Evolutionary conservation across 2,797 vertebrate genomes (phyloP), one percentile per base, ranked within the genome.

Genomic region (Sebastolobus alascanus): DNA sequence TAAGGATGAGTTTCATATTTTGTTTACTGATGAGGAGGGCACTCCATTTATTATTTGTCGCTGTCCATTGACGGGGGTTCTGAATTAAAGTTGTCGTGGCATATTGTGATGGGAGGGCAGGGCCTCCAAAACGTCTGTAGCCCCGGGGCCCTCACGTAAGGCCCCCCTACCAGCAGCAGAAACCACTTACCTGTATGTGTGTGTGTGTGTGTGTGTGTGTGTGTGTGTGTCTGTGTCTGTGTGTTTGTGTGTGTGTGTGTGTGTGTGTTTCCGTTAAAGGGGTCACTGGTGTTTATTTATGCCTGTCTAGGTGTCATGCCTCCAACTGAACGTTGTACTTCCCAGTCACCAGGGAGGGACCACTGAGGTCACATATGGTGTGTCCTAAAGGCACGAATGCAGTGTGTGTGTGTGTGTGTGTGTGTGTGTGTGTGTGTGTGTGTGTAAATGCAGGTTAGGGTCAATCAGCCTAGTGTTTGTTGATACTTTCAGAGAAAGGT

Each of bases 391-490:
- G 75, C 73, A 84, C 10, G 3, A 31, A 52, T 46, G 38, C 16
- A 14, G 20, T 65, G 65, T 70, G 59, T 59, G 29, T 61, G 38
- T 72, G 37, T 75, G 80, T 72, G 59, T 79, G 67, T 55, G 38
- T 58, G 29, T 65, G 61, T 20, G 37, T 14, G 35, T 22, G 11
- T 22, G 52, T 73, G 40, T 37, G 61, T 66, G 50, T 65, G 65
- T 50, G 50, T 60, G 22, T 40, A 22, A 33, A 35, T 11, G 18
- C 59, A 72, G 50, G 52, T 79, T 43, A 18, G 71, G 87, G 79
- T 83, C 64, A 77, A 75, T 79, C 68, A 84, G 69, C 37, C 52
- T 8, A 68, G 58, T 85, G 81, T 84, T 89, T 87, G 85, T 87
- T 84, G 73, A 84, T 81, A 38, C 78, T 73, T 73, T 68, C 18